Conservation (phyloP, 2,113 vertebrate species). For the Solea senegalensis region DNA sequence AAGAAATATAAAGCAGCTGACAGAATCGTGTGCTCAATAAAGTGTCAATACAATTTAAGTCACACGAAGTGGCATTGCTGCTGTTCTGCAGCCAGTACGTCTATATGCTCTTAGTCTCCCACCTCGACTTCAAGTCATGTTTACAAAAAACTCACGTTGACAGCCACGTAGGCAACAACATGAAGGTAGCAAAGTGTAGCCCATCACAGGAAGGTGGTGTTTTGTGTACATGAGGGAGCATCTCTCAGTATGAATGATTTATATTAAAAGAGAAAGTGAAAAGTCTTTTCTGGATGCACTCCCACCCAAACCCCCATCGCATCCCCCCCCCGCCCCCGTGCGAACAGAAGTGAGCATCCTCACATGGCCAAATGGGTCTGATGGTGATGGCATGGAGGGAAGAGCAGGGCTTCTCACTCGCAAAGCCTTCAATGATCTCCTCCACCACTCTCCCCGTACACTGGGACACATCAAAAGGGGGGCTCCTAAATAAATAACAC, state of each 20-base stretch:
- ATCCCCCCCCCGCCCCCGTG: slow-evolving; percentile 31
- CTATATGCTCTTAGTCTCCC: slow-evolving; percentile 7
- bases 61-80: not conserved
- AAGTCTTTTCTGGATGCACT: slow-evolving; percentile 62
- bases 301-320: slow-evolving; percentile 21
- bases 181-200: slow-evolving; percentile 73
- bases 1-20: not conserved
- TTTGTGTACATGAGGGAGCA: slow-evolving; percentile 78
- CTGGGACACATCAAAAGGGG: slow-evolving; percentile 74
- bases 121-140: slow-evolving; percentile 18
- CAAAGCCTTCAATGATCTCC: slow-evolving; percentile 61
- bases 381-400: slow-evolving; percentile 61
- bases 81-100: not conserved
- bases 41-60: not conserved
- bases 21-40: not conserved
- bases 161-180: slow-evolving; percentile 62
- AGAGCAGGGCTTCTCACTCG: slow-evolving; percentile 51
- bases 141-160: slow-evolving; percentile 37
- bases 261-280: slow-evolving; percentile 69
- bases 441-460: slow-evolving; percentile 49
- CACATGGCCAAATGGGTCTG: slow-evolving; percentile 73
- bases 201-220: slow-evolving; percentile 59
- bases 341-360: slow-evolving; percentile 63
- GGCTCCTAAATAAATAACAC: slow-evolving; percentile 80
- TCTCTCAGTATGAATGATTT: slow-evolving; percentile 79